Percentiles rank a stretch among this genome's conserved stretches.
These are phyloP conservation scores for Poecilia velifera DNA, from an alignment of 2,797 vertebrate genomes.

Conservation along the genomic window DNA sequence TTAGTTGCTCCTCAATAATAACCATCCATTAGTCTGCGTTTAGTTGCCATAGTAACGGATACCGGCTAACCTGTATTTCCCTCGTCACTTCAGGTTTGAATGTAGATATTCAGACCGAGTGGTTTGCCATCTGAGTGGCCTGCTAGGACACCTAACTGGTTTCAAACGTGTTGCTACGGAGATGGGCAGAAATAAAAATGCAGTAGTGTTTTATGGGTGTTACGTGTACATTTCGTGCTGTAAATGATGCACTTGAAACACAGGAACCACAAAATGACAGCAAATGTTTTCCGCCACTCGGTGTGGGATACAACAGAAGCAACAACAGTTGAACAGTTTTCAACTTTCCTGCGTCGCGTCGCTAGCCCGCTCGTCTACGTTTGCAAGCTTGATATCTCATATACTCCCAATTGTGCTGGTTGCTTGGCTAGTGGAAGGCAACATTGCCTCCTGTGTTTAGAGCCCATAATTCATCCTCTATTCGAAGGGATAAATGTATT, in stretches of 20 bases:
- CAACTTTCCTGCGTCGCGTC: too few species aligned
- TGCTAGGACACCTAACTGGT: background rate
- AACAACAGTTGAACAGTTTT: too few species aligned
- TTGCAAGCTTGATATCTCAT: too few species aligned
- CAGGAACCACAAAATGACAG: too few species aligned
- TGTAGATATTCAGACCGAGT: background rate
- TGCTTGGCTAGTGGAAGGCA: too few species aligned
- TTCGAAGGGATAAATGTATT: background rate
- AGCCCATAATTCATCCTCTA: background rate
- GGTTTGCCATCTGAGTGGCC: background rate
- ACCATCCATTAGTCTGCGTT: background rate
- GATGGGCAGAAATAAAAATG: background rate
- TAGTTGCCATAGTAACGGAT: background rate
- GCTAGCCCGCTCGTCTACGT: too few species aligned
- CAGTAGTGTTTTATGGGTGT: background rate
- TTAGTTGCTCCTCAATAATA: background rate
- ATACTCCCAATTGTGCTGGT: too few species aligned
- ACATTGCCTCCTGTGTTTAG: too few species aligned
- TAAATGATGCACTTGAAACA: background rate
- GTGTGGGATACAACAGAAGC: too few species aligned
- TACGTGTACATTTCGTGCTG: background rate
- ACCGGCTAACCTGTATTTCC: background rate
- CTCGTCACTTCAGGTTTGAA: background rate
- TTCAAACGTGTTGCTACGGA: background rate
- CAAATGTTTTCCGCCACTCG: too few species aligned